Evolutionary conservation across 1,140 invertebrate genomes (phyloP).

Genomic region (Meloidogyne exigua): DNA sequence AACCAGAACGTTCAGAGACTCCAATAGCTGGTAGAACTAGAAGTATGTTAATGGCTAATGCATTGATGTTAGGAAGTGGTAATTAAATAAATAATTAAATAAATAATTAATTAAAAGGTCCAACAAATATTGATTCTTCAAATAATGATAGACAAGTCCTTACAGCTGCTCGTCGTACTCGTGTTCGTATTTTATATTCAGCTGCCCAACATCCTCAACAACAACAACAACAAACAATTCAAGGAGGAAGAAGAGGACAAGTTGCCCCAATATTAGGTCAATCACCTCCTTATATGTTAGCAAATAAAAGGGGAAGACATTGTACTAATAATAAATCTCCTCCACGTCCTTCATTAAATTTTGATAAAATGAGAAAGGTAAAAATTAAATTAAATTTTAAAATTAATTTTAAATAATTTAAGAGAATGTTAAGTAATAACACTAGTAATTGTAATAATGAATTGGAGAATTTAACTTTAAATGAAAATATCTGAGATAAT

Average conservation of each 20-base stretch:
- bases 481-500: conserved; percentile 10
- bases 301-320: conserved; percentile 42
- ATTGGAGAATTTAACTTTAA: conserved; percentile 5
- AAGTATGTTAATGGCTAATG: conserved; percentile 21
- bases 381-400: neutral
- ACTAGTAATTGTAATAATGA: neutral
- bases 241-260: conserved; percentile 11
- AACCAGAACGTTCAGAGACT: conserved; percentile 1
- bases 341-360: conserved; percentile 46
- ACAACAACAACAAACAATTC: neutral
- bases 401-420: neutral
- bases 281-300: conserved; percentile 42
- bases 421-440: conserved; percentile 9
- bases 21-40: conserved; percentile 37
- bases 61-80: neutral
- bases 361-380: conserved; percentile 56
- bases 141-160: conserved; percentile 27
- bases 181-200: conserved; percentile 46
- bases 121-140: neutral
- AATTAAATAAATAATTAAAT: neutral
- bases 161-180: conserved; percentile 39
- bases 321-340: conserved; percentile 21
- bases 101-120: neutral
- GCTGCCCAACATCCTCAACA: conserved; percentile 13
- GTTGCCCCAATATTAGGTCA: conserved; percentile 33